These are phyloP conservation scores for Nomada fucata DNA, from an alignment of 2,888 invertebrate species.

Conservation along the genomic window DNA sequence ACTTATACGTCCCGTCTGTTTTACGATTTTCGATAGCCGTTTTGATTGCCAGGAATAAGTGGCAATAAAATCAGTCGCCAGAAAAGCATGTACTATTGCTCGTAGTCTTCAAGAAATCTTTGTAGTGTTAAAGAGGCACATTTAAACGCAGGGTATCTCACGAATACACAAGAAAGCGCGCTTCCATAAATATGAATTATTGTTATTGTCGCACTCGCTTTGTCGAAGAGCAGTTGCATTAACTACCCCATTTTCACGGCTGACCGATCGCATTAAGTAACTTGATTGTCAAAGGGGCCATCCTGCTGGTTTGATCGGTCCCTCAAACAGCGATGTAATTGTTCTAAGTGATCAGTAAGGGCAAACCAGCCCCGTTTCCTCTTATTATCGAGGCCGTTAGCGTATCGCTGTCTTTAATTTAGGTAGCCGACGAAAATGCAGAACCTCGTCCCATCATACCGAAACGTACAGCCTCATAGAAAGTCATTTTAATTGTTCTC, in stretches of 20 bases:
- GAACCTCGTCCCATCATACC: not conserved
- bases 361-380: constrained; percentile 6
- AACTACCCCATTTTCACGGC: not conserved
- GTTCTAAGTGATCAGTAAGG: constrained; percentile 37
- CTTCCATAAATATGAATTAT: constrained; percentile 1
- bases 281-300: constrained; percentile 47
- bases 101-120: not conserved
- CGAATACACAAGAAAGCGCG: not conserved
- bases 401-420: constrained; percentile 38
- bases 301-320: not conserved
- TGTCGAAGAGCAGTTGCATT: not conserved
- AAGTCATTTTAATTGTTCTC: not conserved
- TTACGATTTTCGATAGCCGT: constrained; percentile 2
- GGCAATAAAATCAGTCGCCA: constrained; percentile 12
- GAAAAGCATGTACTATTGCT: not conserved
- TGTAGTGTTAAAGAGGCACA: not conserved
- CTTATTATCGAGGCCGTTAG: constrained; percentile 13
- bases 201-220: not conserved
- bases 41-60: constrained; percentile 25
- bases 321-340: constrained; percentile 34
- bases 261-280: constrained; percentile 7
- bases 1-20: constrained; percentile 19
- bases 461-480: not conserved
- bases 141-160: no score
- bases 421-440: not conserved